Evolutionary conservation across 2,888 invertebrate species (phyloP).

Genomic region (Toxonevra muliebris): DNA sequence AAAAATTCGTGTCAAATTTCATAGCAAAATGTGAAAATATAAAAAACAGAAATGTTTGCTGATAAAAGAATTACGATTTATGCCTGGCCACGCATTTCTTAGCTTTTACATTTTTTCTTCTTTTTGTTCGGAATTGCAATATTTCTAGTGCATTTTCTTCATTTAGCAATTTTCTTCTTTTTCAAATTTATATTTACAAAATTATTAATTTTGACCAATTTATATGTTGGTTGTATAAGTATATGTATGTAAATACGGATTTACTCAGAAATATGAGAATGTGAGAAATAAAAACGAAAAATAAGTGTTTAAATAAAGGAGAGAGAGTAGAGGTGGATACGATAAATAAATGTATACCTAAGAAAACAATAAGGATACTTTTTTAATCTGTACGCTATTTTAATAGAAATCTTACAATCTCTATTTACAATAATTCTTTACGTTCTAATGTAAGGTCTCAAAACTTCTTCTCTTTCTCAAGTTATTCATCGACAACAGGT

Average conservation of each 20-base stretch:
- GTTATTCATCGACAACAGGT: too few species aligned
- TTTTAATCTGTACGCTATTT: too few species aligned
- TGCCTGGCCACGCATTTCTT: constrained; percentile 66
- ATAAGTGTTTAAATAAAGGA: constrained; percentile 16
- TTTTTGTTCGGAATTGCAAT: too few species aligned
- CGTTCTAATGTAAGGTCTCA: too few species aligned
- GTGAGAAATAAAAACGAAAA: constrained; percentile 10
- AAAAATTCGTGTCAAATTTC: not conserved
- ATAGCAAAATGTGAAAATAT: constrained; percentile 20
- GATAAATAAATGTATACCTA: not conserved
- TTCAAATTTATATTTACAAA: constrained; percentile 18
- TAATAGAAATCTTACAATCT: too few species aligned
- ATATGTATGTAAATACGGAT: too few species aligned
- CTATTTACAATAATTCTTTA: too few species aligned
- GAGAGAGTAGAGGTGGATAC: constrained; percentile 15
- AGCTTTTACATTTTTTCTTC: not conserved
- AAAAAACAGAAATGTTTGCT: constrained; percentile 19
- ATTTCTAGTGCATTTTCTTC: constrained; percentile 24
- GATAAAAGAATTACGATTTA: constrained; percentile 37
- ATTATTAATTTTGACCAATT: constrained; percentile 9
- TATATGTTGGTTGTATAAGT: constrained; percentile 25
- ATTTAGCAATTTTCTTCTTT: constrained; percentile 37
- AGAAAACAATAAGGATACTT: too few species aligned
- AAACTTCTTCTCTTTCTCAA: too few species aligned
- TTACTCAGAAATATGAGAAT: too few species aligned